Conservation (phyloP, 2,797 vertebrate genomes). For the Scolopax rusticola region DNA sequence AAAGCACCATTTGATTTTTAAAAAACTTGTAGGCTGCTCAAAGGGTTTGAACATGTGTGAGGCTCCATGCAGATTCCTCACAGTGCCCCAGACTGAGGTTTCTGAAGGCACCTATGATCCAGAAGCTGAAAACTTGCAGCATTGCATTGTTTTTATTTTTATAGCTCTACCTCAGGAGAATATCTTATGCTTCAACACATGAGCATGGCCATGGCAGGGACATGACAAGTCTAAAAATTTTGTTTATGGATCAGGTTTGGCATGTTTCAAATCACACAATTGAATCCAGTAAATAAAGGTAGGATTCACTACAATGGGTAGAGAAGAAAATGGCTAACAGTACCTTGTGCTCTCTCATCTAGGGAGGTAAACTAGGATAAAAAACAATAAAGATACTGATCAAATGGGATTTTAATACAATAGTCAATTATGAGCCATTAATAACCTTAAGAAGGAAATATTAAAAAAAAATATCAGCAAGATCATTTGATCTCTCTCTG, state of each 20-base stretch:
- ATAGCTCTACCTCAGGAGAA: neutral
- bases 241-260: neutral
- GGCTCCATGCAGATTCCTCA: fast-evolving
- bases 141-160: neutral
- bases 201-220: neutral
- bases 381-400: neutral
- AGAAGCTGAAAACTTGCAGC: neutral
- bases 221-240: neutral
- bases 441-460: neutral
- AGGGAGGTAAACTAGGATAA: neutral
- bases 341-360: neutral
- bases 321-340: neutral
- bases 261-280: fast-evolving
- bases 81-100: neutral
- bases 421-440: neutral
- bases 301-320: neutral
- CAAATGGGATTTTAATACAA: neutral
- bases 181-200: fast-evolving
- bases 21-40: neutral
- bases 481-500: neutral
- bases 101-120: neutral
- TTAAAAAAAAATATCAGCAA: neutral
- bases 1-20: neutral
- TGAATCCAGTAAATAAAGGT: neutral
- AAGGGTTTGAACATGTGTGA: neutral